These are phyloP conservation scores for Halichoeres trimaculatus DNA, from an alignment of 2,113 vertebrate species.

Conservation along the genomic window DNA sequence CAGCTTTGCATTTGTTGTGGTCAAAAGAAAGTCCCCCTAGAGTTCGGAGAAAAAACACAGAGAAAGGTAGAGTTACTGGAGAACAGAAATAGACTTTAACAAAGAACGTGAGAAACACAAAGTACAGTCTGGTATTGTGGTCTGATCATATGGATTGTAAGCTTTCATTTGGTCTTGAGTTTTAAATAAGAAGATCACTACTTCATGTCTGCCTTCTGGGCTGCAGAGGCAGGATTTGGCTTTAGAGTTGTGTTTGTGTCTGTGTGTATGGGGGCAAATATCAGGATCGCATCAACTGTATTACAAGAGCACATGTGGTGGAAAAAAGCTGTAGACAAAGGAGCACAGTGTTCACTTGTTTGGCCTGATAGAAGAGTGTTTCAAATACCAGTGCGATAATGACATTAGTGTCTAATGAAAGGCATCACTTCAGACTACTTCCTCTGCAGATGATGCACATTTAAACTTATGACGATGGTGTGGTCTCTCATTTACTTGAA, in stretches of 20 bases:
- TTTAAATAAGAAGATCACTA: neutral
- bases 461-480: constrained; percentile 21
- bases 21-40: constrained; percentile 23
- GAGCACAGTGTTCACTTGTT: constrained; percentile 47
- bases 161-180: neutral
- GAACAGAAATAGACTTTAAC: neutral
- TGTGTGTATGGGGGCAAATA: constrained; percentile 6
- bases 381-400: constrained; percentile 49
- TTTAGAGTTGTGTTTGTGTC: neutral
- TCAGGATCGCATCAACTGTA: constrained; percentile 64
- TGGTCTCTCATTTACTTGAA: constrained; percentile 33
- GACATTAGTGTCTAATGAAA: constrained; percentile 59
- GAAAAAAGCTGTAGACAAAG: constrained; percentile 59
- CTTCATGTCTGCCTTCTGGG: constrained; percentile 1
- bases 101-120: constrained; percentile 9
- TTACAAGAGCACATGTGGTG: constrained; percentile 49
- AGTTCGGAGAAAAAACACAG: constrained; percentile 14
- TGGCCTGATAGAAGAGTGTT: constrained; percentile 20
- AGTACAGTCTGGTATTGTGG: constrained; percentile 12
- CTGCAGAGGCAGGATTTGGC: constrained; percentile 24
- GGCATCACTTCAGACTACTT: constrained; percentile 38
- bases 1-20: constrained; percentile 35
- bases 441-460: constrained; percentile 33
- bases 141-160: constrained; percentile 53
- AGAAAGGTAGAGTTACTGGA: constrained; percentile 20